Evolutionary conservation across 2,113 vertebrate genomes (phyloP), one percentile per base, ranked within the genome.

Genomic region (Paraplagusia blochii): DNA sequence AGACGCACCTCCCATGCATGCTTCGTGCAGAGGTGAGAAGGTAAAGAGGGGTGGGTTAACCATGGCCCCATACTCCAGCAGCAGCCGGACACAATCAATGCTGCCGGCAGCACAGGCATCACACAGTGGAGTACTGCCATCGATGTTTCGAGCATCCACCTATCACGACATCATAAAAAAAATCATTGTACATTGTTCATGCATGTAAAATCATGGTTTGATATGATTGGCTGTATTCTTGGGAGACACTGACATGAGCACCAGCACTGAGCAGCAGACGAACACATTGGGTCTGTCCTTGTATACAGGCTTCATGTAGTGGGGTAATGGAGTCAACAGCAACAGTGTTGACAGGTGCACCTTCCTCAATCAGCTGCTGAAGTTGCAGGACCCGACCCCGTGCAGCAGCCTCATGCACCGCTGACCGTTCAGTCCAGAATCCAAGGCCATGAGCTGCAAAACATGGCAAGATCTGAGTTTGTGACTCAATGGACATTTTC

Each of bases 141-240:
- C 96, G 0, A 97, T 94, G 69, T 98, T 98, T 47, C 94, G 82
- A 1, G 96, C 96, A 0, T 99, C 95, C 62, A 99, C 95, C 96
- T 99, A 46, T 22, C 22, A 2, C 5, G 8, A 16, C 35, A 68
- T 1, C 40, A 22, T 16, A 7, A 16, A 46, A 46, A 17, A 66
- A 3, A 22, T 11, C 34, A n/a, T 29, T 11, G 10, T 40, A 4
- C 36, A 8, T 8, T 29, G 6, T 29, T 29, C 22, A 6, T 29
- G 22, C 22, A 6, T 29, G 22, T 29, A 29, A 29, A 29, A 29
- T 29, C 22, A 4, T 29, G 22, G 22, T 29, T 29, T 29, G 22
- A 29, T 29, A 4, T 29, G 22, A 29, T 39, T 10, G 9, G 9
- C 17, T 44, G n/a, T 2, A 17, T 11, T 44, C 11, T 52, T 14